Base-by-base conservation (phyloP, 2,888 invertebrate species). In the Zootermopsis nevadensis region DNA sequence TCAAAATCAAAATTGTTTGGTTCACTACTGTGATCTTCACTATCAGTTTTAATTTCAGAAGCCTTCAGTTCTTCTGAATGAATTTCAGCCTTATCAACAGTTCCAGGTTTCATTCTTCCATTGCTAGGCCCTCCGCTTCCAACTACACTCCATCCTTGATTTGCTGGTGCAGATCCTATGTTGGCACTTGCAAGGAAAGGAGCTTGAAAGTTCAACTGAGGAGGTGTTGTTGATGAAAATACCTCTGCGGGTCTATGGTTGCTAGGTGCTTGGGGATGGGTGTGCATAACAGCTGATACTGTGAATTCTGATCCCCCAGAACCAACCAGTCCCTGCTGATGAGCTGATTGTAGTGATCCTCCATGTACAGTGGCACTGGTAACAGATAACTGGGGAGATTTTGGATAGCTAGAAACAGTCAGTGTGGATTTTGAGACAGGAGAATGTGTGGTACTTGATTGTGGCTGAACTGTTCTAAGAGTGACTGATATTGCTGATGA, bases 91-190 rank as follows among this genome's bases (percentile, higher is more conserved):
- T 74, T 82, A 67, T 85, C 83, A 31, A 82, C 84, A 6, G 83
- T 81, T 22, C 84, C 85, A 24, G 82, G 82, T 48, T 81, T 81
- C 55, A 81, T 66, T 24, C 76, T 76, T 48, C 82, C 83, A n/a
- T 77, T 81, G 42, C n/a, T 55, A 7, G 30, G 15, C 3, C 55
- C 76, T 15, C 60, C 67, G 38, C 83, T 82, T 69, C 80, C 81
- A 7, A 86, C 91, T 19, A 93, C 92, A 74, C 92, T 92, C 94
- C 94, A 94, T 24, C 93, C 93, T 86, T 93, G 92, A 42, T 90
- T 90, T 0, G 89, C 88, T 35, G 91, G 90, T 27, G 90, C 90
- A 0, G 91, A 90, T 84, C 92, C 93, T 1, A 93, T 89, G 83
- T 92, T 93, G 0, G 92, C 90, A 86, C 94, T 94, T 0, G 94